These are phyloP conservation scores for Phylloscopus whistleri DNA, from an alignment of 2,113 vertebrate species.

Conservation along the genomic window DNA sequence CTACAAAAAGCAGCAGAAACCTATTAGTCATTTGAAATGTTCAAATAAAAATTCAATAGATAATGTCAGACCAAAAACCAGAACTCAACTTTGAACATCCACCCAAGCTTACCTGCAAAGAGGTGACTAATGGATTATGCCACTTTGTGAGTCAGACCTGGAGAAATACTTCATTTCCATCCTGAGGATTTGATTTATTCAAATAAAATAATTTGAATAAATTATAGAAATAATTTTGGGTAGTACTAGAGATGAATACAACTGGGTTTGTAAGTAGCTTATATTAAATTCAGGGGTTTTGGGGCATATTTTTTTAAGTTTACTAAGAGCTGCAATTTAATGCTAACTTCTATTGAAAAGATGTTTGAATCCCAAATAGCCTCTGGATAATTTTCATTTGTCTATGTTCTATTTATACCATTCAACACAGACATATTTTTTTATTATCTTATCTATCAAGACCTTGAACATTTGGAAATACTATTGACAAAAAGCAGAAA, in stretches of 20 bases:
- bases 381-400: slow-evolving; percentile 13
- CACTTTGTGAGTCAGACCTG: slow-evolving; percentile 41
- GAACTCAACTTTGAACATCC: slow-evolving; percentile 49
- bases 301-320: neutral
- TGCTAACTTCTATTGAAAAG: neutral
- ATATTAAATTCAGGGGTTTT: neutral
- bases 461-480: neutral
- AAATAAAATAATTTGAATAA: neutral
- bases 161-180: slow-evolving; percentile 11
- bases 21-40: slow-evolving; percentile 35
- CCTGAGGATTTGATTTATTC: slow-evolving; percentile 38
- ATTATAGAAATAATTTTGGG: neutral
- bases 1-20: neutral
- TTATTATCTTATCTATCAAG: neutral
- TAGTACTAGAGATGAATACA: neutral
- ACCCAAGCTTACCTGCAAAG: neutral
- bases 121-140: slow-evolving; percentile 14
- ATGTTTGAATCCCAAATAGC: neutral
- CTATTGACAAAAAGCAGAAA: neutral
- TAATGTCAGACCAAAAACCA: slow-evolving; percentile 40
- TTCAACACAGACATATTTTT: neutral
- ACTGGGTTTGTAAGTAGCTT: neutral
- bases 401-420: neutral
- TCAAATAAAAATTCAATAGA: neutral
- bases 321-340: neutral